Base-by-base conservation (phyloP, 2,888 invertebrate species). In the Agonopterix arenella region DNA sequence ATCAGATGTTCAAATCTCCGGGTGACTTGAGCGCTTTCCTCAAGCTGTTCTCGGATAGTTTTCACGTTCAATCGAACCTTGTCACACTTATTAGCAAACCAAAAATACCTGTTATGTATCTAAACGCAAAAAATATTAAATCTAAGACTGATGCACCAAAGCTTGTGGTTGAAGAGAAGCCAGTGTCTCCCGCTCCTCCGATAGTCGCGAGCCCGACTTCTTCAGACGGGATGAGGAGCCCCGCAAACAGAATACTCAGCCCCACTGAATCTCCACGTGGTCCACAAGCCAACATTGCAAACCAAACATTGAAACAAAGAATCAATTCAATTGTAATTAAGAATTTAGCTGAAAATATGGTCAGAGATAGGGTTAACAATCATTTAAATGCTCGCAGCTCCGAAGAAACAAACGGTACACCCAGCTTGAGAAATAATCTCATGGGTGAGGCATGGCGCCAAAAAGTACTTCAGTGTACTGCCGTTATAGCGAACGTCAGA, bases 1-100 rank as follows among this genome's bases (percentile, higher is more conserved):
- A 94, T 66, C 94, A 93, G 68, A 94, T 97, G 88, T 97, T 98
- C 69, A 97, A 97, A 75, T 97, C 96, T 2, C 94, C 96, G 0
- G 94, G 94, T 51, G 98, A 98, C 82, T 89, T 98, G 60, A 93
- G 94, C 47, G 97, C 97, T 46, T 98, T 98, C 76, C 89, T 98
- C 49, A 95, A 96, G 78, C 93, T 98, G 85, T 97, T 98, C 76
- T 95, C 97, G n/a, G 96, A 97, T 77, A 93, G 96, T 66, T 98
- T 98, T 84, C 96, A 96, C 76, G 96, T 98, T 55, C 97, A 98
- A 76, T 93, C 96, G 49, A 97, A 98, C 89, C 92, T 97, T 80
- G 96, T 97, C 66, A 96, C 96, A 51, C 84, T 97, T 60, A 91
- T 96, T 64, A 93, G 93, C 73, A 92, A 93, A 73, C 93, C 94